Percentiles rank a stretch among this genome's conserved stretches.
phyloP scores from a whole-genome alignment of 2,888 invertebrate genomes.

The Argyresthia goedartella region DNA sequence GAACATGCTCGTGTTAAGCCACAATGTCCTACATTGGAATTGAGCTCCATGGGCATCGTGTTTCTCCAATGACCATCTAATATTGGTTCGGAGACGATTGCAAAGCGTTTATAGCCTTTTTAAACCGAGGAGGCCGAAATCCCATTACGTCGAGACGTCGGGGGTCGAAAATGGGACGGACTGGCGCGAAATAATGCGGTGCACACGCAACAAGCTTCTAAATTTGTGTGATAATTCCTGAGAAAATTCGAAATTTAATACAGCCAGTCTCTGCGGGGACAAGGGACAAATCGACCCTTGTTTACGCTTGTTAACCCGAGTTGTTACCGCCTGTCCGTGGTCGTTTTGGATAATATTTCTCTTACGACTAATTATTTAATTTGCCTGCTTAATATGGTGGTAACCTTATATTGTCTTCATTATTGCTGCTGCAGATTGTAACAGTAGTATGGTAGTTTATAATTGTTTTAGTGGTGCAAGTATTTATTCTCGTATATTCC shows the following conservation, averaged over 20 bases:
- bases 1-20: no score
- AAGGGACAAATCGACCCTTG: background rate
- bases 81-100: conserved; percentile 23
- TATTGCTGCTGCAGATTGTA: background rate
- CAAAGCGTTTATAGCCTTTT: conserved; percentile 45
- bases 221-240: conserved; percentile 36
- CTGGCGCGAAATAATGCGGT: conserved; percentile 44
- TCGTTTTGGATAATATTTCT: background rate
- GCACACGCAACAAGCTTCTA: conserved; percentile 34
- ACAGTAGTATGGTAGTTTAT: no score
- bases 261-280: background rate
- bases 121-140: conserved; percentile 40
- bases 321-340: background rate
- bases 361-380: background rate
- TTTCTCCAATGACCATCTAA: conserved; percentile 17
- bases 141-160: conserved; percentile 47
- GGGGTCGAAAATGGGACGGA: conserved; percentile 47
- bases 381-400: no score
- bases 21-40: no score
- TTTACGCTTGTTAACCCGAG: background rate
- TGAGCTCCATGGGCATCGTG: background rate
- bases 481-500: no score
- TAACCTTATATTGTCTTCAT: background rate
- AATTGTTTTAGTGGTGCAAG: no score
- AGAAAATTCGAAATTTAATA: conserved; percentile 25